These are phyloP conservation scores for Spisula solida DNA, from an alignment of 2,888 invertebrate species.

Conservation along the genomic window DNA sequence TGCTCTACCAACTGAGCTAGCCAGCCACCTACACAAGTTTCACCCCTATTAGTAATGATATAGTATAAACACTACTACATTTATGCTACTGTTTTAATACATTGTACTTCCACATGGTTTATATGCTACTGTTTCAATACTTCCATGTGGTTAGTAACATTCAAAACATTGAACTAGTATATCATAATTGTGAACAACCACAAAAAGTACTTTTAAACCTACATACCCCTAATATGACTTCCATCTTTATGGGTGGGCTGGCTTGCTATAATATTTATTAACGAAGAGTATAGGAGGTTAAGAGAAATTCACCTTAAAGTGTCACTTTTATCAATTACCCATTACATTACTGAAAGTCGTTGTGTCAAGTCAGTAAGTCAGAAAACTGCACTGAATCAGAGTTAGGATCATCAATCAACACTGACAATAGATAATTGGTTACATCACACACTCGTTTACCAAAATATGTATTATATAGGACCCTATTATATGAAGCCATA, in stretches of 20 bases:
- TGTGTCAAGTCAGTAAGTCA: neutral
- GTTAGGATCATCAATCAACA: neutral
- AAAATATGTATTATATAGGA: too few relatives aligned
- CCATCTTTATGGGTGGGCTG: neutral
- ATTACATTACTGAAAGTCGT: neutral
- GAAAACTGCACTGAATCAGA: neutral
- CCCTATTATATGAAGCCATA: too few relatives aligned
- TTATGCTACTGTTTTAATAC: too few relatives aligned
- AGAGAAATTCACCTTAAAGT: neutral
- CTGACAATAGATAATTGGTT: constrained; percentile 19
- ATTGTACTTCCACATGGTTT: too few relatives aligned
- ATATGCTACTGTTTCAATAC: too few relatives aligned
- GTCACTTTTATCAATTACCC: constrained; percentile 21
- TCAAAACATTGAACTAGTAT: too few relatives aligned
- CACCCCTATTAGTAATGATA: too few relatives aligned
- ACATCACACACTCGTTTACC: neutral
- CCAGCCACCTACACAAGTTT: too few relatives aligned
- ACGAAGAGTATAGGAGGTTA: neutral
- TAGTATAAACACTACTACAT: too few relatives aligned
- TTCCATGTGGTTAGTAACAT: too few relatives aligned
- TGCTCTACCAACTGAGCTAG: too few relatives aligned
- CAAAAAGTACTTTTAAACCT: neutral
- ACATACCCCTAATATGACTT: neutral
- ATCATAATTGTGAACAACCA: too few relatives aligned
- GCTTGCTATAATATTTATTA: neutral